phyloP scores from a whole-genome alignment of 2,113 vertebrate genomes.

The Prunella fulvescens region DNA sequence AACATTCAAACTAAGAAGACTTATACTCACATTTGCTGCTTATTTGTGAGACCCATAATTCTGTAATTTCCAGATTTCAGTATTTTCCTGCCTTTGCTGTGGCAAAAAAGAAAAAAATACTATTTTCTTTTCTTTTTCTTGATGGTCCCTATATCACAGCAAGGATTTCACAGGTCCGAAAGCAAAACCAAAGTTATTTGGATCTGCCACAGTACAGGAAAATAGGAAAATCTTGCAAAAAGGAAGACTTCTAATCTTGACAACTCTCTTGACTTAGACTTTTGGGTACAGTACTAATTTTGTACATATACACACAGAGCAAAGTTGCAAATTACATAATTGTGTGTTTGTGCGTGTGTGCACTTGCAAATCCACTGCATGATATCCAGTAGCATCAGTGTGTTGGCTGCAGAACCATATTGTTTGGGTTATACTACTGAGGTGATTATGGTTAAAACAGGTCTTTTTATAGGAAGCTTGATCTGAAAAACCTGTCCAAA shows the following conservation, averaged over 20 bases:
- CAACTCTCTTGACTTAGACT: not conserved
- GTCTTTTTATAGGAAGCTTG: not conserved
- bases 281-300: not conserved
- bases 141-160: too few relatives aligned
- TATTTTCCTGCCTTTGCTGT: not conserved
- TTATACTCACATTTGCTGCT: not conserved
- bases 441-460: not conserved
- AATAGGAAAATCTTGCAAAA: not conserved
- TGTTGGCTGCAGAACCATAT: not conserved
- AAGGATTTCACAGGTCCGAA: not conserved
- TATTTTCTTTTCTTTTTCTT: not conserved
- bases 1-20: not conserved
- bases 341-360: rapidly evolving
- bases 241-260: not conserved
- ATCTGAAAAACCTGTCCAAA: not conserved
- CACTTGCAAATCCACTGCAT: not conserved
- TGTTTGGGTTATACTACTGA: not conserved
- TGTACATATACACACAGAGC: not conserved
- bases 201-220: not conserved
- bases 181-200: not conserved
- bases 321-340: not conserved
- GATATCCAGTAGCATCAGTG: not conserved
- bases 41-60: not conserved
- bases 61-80: not conserved
- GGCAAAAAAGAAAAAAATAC: not conserved